A percentile compares a stretch with the other conserved stretches of the same genome.
Conservation (phyloP, 2,113 vertebrate genomes). For the Amblyornis subalaris region DNA sequence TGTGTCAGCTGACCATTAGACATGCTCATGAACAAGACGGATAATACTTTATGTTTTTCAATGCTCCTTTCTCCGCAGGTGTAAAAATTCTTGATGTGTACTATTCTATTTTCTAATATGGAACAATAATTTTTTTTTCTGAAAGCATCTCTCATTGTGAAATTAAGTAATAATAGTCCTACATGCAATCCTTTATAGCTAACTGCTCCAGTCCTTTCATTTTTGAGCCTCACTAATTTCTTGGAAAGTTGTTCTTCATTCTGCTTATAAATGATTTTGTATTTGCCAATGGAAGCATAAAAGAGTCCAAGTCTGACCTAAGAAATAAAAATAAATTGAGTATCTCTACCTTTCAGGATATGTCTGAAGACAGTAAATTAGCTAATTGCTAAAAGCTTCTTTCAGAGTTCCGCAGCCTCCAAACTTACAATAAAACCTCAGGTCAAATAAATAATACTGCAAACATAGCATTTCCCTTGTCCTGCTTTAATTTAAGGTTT, state of each 20-base stretch:
- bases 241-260: slow-evolving; percentile 12
- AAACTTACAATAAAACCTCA: background rate
- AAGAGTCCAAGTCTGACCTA: background rate
- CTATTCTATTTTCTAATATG: background rate
- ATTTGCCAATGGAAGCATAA: background rate
- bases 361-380: slow-evolving; percentile 10
- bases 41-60: background rate
- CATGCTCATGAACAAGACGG: background rate
- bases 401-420: background rate
- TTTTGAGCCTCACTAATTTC: background rate
- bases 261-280: background rate
- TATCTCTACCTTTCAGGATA: background rate
- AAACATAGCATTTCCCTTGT: background rate
- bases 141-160: background rate
- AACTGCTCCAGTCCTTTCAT: background rate
- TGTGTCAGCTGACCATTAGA: background rate
- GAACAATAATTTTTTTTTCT: background rate
- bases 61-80: background rate
- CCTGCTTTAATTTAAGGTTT: background rate
- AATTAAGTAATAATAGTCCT: background rate
- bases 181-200: background rate
- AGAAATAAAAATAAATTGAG: background rate
- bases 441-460: slow-evolving; percentile 1
- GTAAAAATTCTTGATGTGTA: background rate
- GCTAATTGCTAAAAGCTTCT: slow-evolving; percentile 5